Evolutionary conservation across 2,113 vertebrate species (phyloP).

Genomic region (Struthio camelus): DNA sequence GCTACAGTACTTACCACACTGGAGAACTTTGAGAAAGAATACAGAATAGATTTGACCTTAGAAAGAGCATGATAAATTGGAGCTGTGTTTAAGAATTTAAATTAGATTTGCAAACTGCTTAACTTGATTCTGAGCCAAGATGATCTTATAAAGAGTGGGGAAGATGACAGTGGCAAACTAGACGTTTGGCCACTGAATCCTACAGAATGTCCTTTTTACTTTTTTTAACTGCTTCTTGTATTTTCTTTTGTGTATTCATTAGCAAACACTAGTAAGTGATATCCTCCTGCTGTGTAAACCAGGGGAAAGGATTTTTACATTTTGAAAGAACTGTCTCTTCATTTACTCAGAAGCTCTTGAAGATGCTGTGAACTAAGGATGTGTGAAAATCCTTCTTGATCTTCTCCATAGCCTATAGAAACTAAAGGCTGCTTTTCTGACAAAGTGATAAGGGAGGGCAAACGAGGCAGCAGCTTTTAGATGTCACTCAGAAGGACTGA

Average conservation of each 20-base stretch:
- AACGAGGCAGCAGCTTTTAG: neutral
- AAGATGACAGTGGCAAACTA: neutral
- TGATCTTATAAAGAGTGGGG: neutral
- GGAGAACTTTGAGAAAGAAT: conserved; percentile 29
- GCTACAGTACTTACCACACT: neutral
- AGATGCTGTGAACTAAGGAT: neutral
- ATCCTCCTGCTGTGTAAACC: neutral
- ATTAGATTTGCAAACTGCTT: conserved; percentile 41
- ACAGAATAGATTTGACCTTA: conserved; percentile 39
- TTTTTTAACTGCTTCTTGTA: neutral
- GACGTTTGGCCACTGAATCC: neutral
- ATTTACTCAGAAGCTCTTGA: neutral
- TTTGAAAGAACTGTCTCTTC: neutral
- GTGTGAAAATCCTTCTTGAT: neutral
- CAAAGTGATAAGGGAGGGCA: neutral
- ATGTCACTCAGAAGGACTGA: neutral
- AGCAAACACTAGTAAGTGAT: neutral
- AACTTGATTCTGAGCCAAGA: conserved; percentile 3
- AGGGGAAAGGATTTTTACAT: neutral
- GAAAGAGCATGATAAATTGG: conserved; percentile 18
- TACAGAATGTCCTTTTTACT: neutral
- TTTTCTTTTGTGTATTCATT: neutral
- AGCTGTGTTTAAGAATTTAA: conserved; percentile 51
- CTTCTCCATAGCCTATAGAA: neutral
- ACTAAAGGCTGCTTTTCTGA: neutral